These are phyloP conservation scores for Xenopus petersii DNA, from an alignment of 2,797 vertebrate genomes.

Conservation along the genomic window DNA sequence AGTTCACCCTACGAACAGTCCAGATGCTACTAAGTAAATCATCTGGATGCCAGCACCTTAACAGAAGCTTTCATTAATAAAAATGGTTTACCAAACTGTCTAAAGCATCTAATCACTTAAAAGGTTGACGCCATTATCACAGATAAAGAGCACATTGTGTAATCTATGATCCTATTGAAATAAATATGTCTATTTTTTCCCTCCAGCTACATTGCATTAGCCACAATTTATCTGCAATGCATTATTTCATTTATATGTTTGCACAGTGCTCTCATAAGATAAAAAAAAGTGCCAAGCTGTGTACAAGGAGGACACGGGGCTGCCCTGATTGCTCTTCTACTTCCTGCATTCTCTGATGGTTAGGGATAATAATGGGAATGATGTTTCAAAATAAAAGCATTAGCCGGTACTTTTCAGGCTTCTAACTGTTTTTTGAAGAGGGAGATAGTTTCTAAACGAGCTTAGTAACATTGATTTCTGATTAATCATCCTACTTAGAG, in stretches of 20 bases:
- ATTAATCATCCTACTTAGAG: slow-evolving; percentile 72
- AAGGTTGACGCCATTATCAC: slow-evolving; percentile 53
- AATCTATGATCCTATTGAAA: slow-evolving; percentile 55
- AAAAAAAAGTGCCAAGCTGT: slow-evolving; percentile 65
- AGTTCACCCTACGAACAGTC: no score
- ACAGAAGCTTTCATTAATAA: slow-evolving; percentile 1
- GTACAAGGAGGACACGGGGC: slow-evolving; percentile 61
- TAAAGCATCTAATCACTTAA: slow-evolving; percentile 52
- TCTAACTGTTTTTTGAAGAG: slow-evolving; percentile 60
- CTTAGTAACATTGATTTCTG: slow-evolving; percentile 71
- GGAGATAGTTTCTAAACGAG: slow-evolving; percentile 67
- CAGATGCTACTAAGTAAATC: no score
- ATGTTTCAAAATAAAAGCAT: slow-evolving; percentile 69
- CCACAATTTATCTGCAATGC: slow-evolving; percentile 66
- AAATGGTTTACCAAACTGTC: slow-evolving; percentile 41
- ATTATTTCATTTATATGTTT: slow-evolving; percentile 70
- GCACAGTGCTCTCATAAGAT: slow-evolving; percentile 58
- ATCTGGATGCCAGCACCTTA: not conserved
- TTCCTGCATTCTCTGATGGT: slow-evolving; percentile 62
- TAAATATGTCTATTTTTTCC: slow-evolving; percentile 55
- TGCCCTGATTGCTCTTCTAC: slow-evolving; percentile 68
- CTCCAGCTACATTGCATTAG: slow-evolving; percentile 62
- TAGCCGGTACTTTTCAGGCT: slow-evolving; percentile 66
- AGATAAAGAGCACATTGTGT: slow-evolving; percentile 57
- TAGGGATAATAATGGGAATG: slow-evolving; percentile 61